These are phyloP conservation scores for Laothoe populi DNA, from an alignment of 2,888 invertebrate species.

Conservation along the genomic window DNA sequence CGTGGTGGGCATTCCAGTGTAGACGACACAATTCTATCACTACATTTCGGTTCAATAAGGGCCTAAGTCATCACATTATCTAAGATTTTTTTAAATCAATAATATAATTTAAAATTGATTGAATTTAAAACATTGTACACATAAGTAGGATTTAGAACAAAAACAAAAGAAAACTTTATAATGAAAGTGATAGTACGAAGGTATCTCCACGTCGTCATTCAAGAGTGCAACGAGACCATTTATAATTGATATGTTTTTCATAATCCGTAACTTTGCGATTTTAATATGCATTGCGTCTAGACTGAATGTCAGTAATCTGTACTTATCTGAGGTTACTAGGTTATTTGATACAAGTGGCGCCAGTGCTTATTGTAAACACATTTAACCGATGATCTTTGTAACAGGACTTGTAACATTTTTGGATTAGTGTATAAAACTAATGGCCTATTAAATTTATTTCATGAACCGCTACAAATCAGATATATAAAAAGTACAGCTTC, in stretches of 20 bases:
- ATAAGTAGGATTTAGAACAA: too few species aligned
- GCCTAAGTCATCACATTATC: too few species aligned
- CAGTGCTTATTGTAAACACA: not conserved
- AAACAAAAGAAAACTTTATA: not conserved
- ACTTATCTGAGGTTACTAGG: not conserved
- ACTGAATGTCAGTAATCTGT: conserved; percentile 10
- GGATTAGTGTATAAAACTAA: too few species aligned
- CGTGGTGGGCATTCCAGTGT: not conserved
- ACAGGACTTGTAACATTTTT: not conserved
- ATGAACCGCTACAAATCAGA: too few species aligned
- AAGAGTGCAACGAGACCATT: not conserved
- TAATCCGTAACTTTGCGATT: not conserved
- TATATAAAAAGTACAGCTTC: too few species aligned
- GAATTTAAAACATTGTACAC: too few species aligned
- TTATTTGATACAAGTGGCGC: not conserved
- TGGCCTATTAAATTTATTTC: too few species aligned
- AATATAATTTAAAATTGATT: too few species aligned
- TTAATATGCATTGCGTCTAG: not conserved
- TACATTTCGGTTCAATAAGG: too few species aligned
- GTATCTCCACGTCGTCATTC: not conserved
- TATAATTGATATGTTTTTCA: not conserved
- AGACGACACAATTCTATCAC: too few species aligned
- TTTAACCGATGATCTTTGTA: not conserved
- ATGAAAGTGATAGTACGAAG: not conserved
- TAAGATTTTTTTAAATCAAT: too few species aligned